phyloP scores from a whole-genome alignment of 2,113 vertebrate species.

The Cacatua alba region DNA sequence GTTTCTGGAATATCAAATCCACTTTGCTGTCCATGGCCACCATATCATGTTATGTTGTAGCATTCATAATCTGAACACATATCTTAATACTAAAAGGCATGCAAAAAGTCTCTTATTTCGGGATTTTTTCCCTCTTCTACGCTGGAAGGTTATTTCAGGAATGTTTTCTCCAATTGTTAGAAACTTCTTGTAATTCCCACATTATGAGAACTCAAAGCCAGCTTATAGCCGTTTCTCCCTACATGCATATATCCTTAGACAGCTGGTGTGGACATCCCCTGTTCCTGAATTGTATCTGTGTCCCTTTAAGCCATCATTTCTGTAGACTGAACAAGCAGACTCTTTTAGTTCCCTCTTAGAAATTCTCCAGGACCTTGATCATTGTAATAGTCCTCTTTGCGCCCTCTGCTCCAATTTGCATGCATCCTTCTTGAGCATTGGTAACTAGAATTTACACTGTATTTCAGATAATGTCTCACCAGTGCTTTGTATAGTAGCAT shows the following conservation, averaged over 20 bases:
- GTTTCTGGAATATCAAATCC: background rate
- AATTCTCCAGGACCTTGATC: background rate
- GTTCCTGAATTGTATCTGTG: background rate
- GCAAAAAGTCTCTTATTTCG: background rate
- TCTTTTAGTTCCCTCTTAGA: background rate
- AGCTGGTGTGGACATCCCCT: background rate
- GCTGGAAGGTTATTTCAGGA: background rate
- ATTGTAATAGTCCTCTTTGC: conserved; percentile 43
- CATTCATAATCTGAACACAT: background rate
- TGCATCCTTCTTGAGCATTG: conserved; percentile 24
- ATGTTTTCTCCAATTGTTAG: background rate
- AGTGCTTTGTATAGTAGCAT: conserved; percentile 46
- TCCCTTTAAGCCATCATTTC: background rate
- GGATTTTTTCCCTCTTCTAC: background rate
- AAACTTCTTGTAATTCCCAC: background rate
- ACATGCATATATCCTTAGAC: background rate
- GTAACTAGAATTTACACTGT: conserved; percentile 14
- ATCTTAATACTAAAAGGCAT: background rate
- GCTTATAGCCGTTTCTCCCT: background rate
- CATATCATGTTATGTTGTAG: background rate
- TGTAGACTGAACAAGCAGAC: background rate
- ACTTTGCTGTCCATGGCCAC: background rate
- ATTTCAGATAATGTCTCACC: conserved; percentile 50
- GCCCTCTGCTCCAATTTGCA: conserved; percentile 58
- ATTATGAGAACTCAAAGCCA: background rate